A percentile compares a stretch with the other conserved stretches of the same genome.
These are phyloP conservation scores for Synaphobranchus kaupii DNA, from an alignment of 2,797 vertebrate species.

Conservation along the genomic window DNA sequence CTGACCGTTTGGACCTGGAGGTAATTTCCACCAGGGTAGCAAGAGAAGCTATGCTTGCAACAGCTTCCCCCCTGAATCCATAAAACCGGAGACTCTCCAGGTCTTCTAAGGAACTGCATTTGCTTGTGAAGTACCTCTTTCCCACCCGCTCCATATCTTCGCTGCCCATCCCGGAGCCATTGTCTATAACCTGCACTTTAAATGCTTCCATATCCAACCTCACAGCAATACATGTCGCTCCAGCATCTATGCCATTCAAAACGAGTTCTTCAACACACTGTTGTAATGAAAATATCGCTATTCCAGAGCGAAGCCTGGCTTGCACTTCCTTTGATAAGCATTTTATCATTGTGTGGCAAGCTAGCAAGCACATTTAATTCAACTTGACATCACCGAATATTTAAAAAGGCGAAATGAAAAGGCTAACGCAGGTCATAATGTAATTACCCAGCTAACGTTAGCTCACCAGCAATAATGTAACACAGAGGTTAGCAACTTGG, in stretches of 20 bases:
- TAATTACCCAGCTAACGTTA: background rate
- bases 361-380: background rate
- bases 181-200: slow-evolving; percentile 92
- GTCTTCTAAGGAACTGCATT: slow-evolving; percentile 81
- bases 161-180: slow-evolving; percentile 80
- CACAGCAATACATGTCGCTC: slow-evolving; percentile 86
- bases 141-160: slow-evolving; percentile 82
- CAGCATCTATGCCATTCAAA: slow-evolving; percentile 89
- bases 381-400: background rate
- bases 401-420: background rate
- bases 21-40: slow-evolving; percentile 86
- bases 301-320: slow-evolving; percentile 83
- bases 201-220: slow-evolving; percentile 86
- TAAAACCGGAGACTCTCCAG: slow-evolving; percentile 82
- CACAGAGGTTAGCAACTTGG: background rate
- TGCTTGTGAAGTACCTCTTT: slow-evolving; percentile 86
- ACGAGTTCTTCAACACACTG: slow-evolving; percentile 93
- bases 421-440: background rate
- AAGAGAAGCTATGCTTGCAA: slow-evolving; percentile 84
- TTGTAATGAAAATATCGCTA: slow-evolving; percentile 82
- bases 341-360: slow-evolving; percentile 79
- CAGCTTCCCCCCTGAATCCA: slow-evolving; percentile 91
- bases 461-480: background rate
- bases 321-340: slow-evolving; percentile 79
- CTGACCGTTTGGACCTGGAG: slow-evolving; percentile 75